phyloP scores from a whole-genome alignment of 2,113 vertebrate species.

The Neopipo cinnamomea region DNA sequence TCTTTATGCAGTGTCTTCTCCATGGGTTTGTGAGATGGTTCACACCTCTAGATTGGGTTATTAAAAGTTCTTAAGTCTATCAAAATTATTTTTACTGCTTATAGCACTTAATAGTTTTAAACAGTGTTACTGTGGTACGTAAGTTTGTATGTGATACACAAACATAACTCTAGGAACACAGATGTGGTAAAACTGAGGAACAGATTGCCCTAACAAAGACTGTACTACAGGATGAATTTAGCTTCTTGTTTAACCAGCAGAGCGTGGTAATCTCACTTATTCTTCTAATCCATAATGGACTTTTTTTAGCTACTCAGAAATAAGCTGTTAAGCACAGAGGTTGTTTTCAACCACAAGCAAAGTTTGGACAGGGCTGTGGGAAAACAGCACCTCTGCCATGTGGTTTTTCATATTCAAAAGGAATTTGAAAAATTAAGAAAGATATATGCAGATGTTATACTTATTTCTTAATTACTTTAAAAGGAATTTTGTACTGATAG shows the following conservation, averaged over 20 bases:
- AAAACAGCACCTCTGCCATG: neutral
- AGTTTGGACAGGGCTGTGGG: neutral
- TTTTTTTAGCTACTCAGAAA: neutral
- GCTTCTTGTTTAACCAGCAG: neutral
- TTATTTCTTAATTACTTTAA: neutral
- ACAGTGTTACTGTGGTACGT: accelerated
- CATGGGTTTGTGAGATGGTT: neutral
- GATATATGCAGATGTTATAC: neutral
- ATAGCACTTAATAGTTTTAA: neutral
- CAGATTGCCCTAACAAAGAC: neutral
- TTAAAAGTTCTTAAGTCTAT: neutral
- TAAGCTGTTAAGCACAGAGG: neutral
- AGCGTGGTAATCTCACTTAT: neutral
- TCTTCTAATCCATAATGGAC: neutral
- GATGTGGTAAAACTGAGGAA: neutral
- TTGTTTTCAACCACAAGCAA: neutral
- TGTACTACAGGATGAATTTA: neutral
- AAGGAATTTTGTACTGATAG: neutral
- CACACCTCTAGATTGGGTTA: neutral
- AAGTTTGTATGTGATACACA: neutral
- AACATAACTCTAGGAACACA: neutral
- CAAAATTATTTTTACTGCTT: neutral
- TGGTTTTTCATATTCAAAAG: neutral
- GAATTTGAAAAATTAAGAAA: neutral
- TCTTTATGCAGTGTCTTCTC: neutral